Evolutionary conservation across 1,140 invertebrate genomes (phyloP), one percentile per base, ranked within the genome.

Genomic region (Oedothorax gibbosus): DNA sequence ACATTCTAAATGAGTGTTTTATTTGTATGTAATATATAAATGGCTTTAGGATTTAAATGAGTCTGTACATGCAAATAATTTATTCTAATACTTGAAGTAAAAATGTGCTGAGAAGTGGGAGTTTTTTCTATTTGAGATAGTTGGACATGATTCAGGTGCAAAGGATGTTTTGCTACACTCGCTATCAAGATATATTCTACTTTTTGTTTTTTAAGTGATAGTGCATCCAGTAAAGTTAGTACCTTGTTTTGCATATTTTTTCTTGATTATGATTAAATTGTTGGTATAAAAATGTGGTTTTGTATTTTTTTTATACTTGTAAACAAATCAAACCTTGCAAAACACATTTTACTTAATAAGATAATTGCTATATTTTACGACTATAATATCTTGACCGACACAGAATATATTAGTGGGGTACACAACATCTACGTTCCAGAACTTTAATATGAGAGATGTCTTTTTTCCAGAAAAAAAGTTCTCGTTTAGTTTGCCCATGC

Each of bases 231-330:
- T 35, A 20, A 66, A 35, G 20, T 66, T 66, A 66, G 65, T 66
- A 20, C 65, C 20, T 66, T 66, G 49, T 66, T 66, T 66, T 66
- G 65, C 65, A 66, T 66, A 12, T 66, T 20, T 66, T 66, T 66
- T 11, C 12, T 21, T 66, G 49, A n/a, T n/a, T 66, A 66, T 66
- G 12, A 66, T 21, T 66, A 66, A 66, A 66, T 66, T 66, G 65
- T 66, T 66, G 9, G 65, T 66, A 66, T 35, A 66, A 66, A 18
- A 18, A 18, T 12, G 6, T 12, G 12, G 5, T 18, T 66, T 66
- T 66, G 7, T 18, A 12, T n/a, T 9, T 20, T 66, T 62, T 62
- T 62, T 62, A 62, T 15, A 62, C 57, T 15, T 6, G n/a, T n/a
- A 62, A 15, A 62, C 18, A 35, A 35, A 35, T 35, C 35, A 35